Conservation (phyloP, 2,797 vertebrate species). For the Psittacula derbiana region DNA sequence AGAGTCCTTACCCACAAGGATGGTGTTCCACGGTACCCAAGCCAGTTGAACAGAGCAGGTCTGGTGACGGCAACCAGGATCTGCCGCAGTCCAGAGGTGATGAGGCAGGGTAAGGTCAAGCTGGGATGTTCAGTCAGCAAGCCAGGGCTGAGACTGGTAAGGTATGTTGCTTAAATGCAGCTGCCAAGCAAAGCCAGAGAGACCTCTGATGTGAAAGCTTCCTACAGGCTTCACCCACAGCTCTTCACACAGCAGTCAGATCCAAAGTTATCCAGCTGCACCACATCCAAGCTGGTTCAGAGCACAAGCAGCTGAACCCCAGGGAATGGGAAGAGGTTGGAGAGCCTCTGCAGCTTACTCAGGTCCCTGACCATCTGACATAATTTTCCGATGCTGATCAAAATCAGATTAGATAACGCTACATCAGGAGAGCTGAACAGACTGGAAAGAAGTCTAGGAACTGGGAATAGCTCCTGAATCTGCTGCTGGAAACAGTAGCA, state of each 20-base stretch:
- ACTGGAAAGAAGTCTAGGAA: neutral
- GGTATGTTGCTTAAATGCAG: neutral
- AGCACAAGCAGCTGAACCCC: neutral
- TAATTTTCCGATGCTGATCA: neutral
- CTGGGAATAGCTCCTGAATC: neutral
- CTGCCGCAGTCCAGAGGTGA: neutral
- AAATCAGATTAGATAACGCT: neutral
- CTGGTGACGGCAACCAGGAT: neutral
- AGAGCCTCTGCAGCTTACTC: accelerated
- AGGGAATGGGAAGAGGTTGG: neutral
- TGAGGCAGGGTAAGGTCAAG: neutral
- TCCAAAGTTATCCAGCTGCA: neutral
- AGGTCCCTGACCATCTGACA: neutral
- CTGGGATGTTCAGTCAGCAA: neutral
- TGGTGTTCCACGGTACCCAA: accelerated
- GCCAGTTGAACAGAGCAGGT: neutral
- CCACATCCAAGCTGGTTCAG: neutral
- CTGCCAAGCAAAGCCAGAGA: neutral
- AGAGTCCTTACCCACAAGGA: neutral
- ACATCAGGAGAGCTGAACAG: neutral
- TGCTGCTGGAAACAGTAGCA: neutral
- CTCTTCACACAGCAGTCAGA: neutral
- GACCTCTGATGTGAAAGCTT: neutral
- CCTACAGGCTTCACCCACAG: neutral
- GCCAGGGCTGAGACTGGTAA: neutral